phyloP scores from a whole-genome alignment of 1,140 invertebrate species.

The Pseudomyrmex dendroicus region DNA sequence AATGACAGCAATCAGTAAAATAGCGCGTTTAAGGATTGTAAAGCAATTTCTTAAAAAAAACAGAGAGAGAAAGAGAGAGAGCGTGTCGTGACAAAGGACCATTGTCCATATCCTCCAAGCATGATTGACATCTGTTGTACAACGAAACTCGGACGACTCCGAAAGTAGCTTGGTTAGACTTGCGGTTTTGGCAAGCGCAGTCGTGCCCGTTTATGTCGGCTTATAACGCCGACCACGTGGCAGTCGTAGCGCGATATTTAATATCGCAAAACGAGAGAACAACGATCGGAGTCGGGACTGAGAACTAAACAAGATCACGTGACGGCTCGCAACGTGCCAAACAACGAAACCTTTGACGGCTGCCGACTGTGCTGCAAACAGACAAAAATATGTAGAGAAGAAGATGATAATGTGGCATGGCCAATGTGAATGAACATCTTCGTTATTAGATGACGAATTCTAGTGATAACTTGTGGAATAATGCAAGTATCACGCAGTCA shows the following conservation, averaged over 20 bases:
- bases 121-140: slow-evolving; percentile 64
- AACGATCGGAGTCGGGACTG: slow-evolving; percentile 46
- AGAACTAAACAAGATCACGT: slow-evolving; percentile 72
- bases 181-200: slow-evolving; percentile 54
- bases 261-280: slow-evolving; percentile 62
- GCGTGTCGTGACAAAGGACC: slow-evolving; percentile 53
- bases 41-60: slow-evolving; percentile 53
- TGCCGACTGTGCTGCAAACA: slow-evolving; percentile 41
- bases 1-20: slow-evolving; percentile 46
- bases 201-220: slow-evolving; percentile 44
- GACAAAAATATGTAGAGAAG: slow-evolving; percentile 13
- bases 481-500: no score
- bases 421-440: no score
- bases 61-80: background rate
- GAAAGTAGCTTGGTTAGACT: slow-evolving; percentile 49
- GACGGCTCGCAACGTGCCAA: slow-evolving; percentile 67
- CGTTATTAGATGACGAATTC: no score
- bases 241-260: slow-evolving; percentile 59
- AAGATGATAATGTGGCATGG: background rate
- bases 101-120: slow-evolving; percentile 53
- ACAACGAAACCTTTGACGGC: slow-evolving; percentile 67
- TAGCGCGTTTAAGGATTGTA: slow-evolving; percentile 44
- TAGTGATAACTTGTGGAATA: no score
- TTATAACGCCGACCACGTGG: slow-evolving; percentile 55
- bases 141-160: slow-evolving; percentile 51